phyloP scores from a whole-genome alignment of 2,113 vertebrate species.

The Strix aluco region DNA sequence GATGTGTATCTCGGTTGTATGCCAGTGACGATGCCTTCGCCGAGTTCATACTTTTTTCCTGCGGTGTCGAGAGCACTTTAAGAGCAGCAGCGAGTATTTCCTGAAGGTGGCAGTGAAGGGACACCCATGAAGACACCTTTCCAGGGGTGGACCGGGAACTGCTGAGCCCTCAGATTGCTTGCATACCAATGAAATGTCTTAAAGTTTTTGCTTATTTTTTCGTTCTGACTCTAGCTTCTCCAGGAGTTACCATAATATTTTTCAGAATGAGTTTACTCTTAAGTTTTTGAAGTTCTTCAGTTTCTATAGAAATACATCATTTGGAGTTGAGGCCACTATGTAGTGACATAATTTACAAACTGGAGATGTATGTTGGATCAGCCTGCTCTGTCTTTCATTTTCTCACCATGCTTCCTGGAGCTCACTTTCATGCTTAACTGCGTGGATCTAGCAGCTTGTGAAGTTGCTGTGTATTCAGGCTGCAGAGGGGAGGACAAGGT shows the following conservation, averaged over 20 bases:
- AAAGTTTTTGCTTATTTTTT: constrained; percentile 35
- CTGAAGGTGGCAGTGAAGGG: constrained; percentile 74
- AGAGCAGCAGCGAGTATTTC: neutral
- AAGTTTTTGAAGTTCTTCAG: neutral
- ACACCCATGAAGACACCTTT: neutral
- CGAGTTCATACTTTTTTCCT: neutral
- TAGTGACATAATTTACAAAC: neutral
- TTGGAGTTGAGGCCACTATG: neutral
- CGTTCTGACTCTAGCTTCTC: neutral
- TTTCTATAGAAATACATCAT: neutral
- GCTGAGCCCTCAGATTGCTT: constrained; percentile 34
- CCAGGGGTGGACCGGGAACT: neutral
- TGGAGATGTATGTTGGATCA: neutral
- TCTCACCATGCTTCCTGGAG: neutral
- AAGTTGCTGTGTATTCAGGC: neutral
- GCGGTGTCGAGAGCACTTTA: neutral
- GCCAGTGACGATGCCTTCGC: neutral
- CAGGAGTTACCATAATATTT: constrained; percentile 14
- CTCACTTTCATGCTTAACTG: neutral
- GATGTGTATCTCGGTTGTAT: neutral
- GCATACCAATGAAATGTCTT: constrained; percentile 15
- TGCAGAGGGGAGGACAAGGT: neutral
- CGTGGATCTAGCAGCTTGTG: neutral
- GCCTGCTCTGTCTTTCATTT: neutral
- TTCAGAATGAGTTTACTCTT: neutral